phyloP scores from a whole-genome alignment of 2,113 vertebrate species.

The Myotis davidii region DNA sequence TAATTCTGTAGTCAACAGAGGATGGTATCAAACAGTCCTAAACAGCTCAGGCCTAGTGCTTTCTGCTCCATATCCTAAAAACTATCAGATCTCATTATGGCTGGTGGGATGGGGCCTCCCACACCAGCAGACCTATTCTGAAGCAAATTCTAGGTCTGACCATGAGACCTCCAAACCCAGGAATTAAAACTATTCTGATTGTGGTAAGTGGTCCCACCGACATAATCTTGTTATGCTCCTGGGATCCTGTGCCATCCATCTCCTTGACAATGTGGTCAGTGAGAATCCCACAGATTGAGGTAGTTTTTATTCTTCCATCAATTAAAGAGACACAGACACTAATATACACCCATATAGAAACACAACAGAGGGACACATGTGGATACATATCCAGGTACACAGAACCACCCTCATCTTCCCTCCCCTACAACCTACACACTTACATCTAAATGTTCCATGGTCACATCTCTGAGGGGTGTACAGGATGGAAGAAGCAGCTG shows the following conservation, averaged over 20 bases:
- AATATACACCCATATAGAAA: not conserved
- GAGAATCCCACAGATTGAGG: slow-evolving; percentile 17
- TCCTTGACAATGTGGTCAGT: not conserved
- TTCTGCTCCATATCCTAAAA: not conserved
- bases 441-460: slow-evolving; percentile 93
- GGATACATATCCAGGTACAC: not conserved
- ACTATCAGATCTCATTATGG: not conserved
- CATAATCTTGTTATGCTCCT: not conserved
- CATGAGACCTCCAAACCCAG: not conserved
- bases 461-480: slow-evolving; percentile 85
- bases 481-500: slow-evolving; percentile 91
- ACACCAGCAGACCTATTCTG: not conserved
- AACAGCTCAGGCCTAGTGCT: not conserved
- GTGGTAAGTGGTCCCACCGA: not conserved
- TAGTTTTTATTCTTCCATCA: slow-evolving; percentile 36
- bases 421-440: slow-evolving; percentile 75
- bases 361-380: not conserved
- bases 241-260: not conserved
- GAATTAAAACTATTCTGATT: not conserved
- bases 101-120: not conserved
- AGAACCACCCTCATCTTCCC: not conserved
- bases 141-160: slow-evolving; percentile 42
- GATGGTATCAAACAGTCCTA: not conserved
- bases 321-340: slow-evolving; percentile 26
- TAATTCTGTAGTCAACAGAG: not conserved